These are phyloP conservation scores for Oceanodroma tethys DNA, from an alignment of 2,113 vertebrate species.

Conservation along the genomic window DNA sequence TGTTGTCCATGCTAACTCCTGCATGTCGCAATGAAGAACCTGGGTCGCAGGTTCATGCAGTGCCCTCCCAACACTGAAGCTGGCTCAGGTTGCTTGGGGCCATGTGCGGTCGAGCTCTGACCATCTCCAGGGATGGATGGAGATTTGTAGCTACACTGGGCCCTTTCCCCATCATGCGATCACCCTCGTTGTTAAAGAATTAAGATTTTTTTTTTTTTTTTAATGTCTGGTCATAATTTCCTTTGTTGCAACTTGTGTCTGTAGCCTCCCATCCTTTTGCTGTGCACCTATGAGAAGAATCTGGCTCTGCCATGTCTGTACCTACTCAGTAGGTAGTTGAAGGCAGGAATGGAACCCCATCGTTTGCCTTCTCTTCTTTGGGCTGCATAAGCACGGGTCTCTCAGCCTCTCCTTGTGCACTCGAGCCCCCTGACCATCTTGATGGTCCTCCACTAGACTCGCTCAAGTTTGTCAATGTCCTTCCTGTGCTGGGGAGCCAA, in stretches of 20 bases:
- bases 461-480: not conserved
- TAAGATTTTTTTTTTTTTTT: not conserved
- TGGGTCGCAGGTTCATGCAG: not conserved
- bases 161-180: not conserved
- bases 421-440: not conserved
- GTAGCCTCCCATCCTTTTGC: not conserved
- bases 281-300: not conserved
- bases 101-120: fast-evolving
- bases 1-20: not conserved
- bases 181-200: not conserved
- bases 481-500: not conserved
- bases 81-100: not conserved
- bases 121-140: not conserved
- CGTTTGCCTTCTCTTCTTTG: not conserved
- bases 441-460: not conserved
- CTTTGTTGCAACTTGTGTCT: not conserved
- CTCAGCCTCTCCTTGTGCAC: not conserved
- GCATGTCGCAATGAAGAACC: not conserved
- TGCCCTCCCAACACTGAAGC: not conserved
- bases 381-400: not conserved
- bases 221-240: not conserved
- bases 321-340: not conserved
- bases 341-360: not conserved
- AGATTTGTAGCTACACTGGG: not conserved
- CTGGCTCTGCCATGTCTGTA: not conserved